Base-by-base conservation (phyloP, 2,113 vertebrate species). In the Stegastes partitus region DNA sequence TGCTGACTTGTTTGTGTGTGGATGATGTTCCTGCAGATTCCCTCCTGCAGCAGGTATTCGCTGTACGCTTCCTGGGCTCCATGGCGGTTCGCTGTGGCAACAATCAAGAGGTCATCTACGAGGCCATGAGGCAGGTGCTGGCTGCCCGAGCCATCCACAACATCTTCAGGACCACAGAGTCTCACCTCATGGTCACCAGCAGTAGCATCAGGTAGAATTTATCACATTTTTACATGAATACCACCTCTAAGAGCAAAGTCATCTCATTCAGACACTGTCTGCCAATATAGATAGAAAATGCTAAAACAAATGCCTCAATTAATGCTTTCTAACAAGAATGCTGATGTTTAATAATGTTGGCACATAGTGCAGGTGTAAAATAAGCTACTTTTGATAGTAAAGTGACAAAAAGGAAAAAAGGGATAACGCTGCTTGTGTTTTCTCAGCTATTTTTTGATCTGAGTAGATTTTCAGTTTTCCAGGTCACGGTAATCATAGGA, bases 111-210 rank as follows among this genome's bases (percentile, higher is more conserved):
- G 98, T 99, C 62, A 99, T 99, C 62, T 99, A 97, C 0, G 98
- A 99, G 90, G 97, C 97, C 0, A 99, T 98, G 97, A 95, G 98
- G 79, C 98, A 99, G 91, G 98, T 99, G 9, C 68, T 99, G 71
- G 98, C 98, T 0, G 97, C 98, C 9, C 94, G 98, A 2, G 98
- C 98, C 42, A 98, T 99, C 58, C 98, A 99, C 87, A 99, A 99
- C 94, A 98, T 99, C 90, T 99, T 99, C 94, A 97, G 95, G 10
- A 99, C 92, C 84, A 95, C 96, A 0, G 98, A 99, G 55, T 96
- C 97, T 2, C 98, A 99, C 45, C 95, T 99, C 87, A 95, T 99
- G 96, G 96, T 99, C 86, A 98, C 96, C 88, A 99, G 96, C 78
- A 96, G 94, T 61, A 92, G 85, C 64, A 39, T 99, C 87, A 96